These are phyloP conservation scores for Lycocerus yunnanus DNA, from an alignment of 2,888 invertebrate genomes.

Conservation along the genomic window DNA sequence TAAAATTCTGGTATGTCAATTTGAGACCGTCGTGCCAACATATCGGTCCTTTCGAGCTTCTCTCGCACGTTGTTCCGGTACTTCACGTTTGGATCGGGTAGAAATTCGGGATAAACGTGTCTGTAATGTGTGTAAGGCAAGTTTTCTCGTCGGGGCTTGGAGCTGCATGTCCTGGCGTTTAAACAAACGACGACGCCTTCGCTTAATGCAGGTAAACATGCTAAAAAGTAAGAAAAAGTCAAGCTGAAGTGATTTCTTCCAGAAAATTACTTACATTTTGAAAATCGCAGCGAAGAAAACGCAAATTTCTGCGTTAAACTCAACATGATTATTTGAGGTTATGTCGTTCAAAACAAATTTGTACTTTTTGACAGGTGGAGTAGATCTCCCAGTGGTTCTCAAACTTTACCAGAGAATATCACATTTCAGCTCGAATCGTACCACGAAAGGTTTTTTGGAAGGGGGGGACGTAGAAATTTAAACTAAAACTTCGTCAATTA, in stretches of 20 bases:
- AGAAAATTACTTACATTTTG: not conserved
- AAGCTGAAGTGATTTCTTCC: too few relatives aligned
- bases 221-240: not conserved
- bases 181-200: not conserved
- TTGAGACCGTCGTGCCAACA: slow-evolving; percentile 80
- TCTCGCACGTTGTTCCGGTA: slow-evolving; percentile 83
- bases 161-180: not conserved
- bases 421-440: too few relatives aligned
- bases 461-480: not conserved
- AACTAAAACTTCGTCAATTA: not conserved
- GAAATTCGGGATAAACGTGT: slow-evolving; percentile 86
- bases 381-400: not conserved
- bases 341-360: not conserved
- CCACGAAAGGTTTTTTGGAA: too few relatives aligned
- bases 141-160: not conserved
- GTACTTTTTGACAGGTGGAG: not conserved
- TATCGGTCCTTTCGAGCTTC: slow-evolving; percentile 88
- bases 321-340: not conserved
- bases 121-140: slow-evolving; percentile 60
- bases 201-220: not conserved
- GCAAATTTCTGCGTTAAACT: not conserved
- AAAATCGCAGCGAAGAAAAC: not conserved
- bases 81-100: slow-evolving; percentile 81
- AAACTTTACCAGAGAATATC: too few relatives aligned
- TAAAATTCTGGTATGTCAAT: slow-evolving; percentile 97